Base-by-base conservation (phyloP, 2,888 invertebrate species). In the Euzophera pinguis region DNA sequence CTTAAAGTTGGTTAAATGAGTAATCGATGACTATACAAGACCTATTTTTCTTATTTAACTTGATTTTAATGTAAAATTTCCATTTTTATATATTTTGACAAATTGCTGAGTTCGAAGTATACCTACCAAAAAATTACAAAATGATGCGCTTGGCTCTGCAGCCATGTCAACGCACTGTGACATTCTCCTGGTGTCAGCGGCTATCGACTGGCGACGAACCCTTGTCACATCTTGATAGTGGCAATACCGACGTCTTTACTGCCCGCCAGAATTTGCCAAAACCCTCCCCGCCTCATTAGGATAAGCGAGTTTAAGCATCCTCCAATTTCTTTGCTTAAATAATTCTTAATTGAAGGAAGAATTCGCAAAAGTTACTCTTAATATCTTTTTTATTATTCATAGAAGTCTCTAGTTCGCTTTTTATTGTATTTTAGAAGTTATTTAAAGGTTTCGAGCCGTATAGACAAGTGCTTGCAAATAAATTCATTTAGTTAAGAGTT, bases 201-300 rank as follows among this genome's bases (percentile, higher is more conserved):
- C 64, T 64, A 70, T 70, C 68, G 61, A 66, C 64, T 64, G 70
- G 55, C 67, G 65, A 64, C 68, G 75, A 71, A 78, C 75, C 70
- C 69, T 73, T 69, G 62, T 77, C 76, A 69, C 71, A 68, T 71
- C 64, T 66, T 57, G 64, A 71, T 66, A 62, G 64, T 53, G 61
- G 67, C 70, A 67, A 75, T 81, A 65, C 76, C 78, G 80, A 71
- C 79, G 83, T 83, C 81, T 84, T 79, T 84, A 85, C 75, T 80
- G 75, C 75, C 64, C 56, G 55, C 56, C 55, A 58, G 58, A 60
- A 59, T 52, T 58, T 42, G 47, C 51, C 43, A 43, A 53, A 53
- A 54, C 53, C 34, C 53, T 54, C 53, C 55, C 53, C 43, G 52
- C 27, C 34, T 47, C 47, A 53, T 57, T 54, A 55, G 47, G 52